These are phyloP conservation scores for Malaclemys terrapin DNA, from an alignment of 2,113 vertebrate species.

Conservation along the genomic window DNA sequence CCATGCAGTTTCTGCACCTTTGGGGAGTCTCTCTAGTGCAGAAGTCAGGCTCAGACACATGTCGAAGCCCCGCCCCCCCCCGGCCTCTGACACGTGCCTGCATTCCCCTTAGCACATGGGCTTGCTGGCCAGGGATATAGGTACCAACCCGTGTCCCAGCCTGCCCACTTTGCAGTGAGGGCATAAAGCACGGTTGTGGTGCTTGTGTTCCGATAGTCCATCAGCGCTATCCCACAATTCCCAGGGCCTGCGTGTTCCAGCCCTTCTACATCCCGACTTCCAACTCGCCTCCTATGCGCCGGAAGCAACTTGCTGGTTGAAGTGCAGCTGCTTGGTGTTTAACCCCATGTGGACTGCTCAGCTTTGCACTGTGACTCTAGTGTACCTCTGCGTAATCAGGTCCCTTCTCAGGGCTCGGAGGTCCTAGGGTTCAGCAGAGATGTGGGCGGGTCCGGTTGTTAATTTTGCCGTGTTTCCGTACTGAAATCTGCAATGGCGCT, in stretches of 20 bases:
- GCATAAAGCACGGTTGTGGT: background rate
- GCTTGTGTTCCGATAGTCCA: background rate
- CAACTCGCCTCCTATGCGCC: background rate
- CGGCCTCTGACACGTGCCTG: no score
- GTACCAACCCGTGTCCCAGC: background rate
- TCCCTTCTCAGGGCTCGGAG: background rate
- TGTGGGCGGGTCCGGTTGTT: background rate
- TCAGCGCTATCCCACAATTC: background rate
- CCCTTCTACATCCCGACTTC: background rate
- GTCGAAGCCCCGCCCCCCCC: background rate
- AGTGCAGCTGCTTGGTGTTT: background rate
- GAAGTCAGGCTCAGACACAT: background rate
- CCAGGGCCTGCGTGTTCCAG: background rate
- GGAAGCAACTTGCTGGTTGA: background rate
- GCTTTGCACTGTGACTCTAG: background rate
- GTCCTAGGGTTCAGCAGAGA: background rate
- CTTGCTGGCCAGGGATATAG: background rate
- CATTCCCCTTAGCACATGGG: background rate
- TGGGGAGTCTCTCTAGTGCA: background rate
- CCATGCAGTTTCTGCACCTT: background rate
- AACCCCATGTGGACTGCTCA: background rate
- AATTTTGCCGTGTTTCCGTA: no score
- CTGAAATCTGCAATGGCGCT: no score
- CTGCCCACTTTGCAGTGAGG: background rate
- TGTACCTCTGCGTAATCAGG: background rate